Evolutionary conservation across 2,113 vertebrate species (phyloP).

Genomic region (zebrafish (Danio rerio)): DNA sequence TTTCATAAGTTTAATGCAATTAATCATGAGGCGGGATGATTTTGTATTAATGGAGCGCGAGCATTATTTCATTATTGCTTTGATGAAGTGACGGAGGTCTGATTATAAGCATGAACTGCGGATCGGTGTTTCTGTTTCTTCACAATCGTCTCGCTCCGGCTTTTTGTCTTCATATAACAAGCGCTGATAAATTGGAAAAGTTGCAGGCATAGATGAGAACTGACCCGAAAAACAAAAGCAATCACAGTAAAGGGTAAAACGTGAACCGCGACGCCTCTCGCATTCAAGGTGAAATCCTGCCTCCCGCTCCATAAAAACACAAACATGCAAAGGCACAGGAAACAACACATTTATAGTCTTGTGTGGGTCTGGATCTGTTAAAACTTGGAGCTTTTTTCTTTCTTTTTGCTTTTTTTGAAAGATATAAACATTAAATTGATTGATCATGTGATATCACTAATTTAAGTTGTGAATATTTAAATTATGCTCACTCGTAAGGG

Average conservation of each 20-base stretch:
- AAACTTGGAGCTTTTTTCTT: background rate
- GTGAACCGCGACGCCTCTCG: slow-evolving; percentile 38
- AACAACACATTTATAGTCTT: slow-evolving; percentile 19
- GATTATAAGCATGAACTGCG: slow-evolving; percentile 67
- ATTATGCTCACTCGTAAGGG: too few relatives aligned
- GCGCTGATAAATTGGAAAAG: slow-evolving; percentile 85
- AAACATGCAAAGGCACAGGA: slow-evolving; percentile 67
- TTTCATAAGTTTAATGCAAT: slow-evolving; percentile 96
- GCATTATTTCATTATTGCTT: slow-evolving; percentile 84
- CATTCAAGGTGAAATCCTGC: slow-evolving; percentile 67
- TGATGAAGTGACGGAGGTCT: slow-evolving; percentile 87
- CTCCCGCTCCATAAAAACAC: slow-evolving; percentile 73
- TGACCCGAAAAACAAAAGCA: slow-evolving; percentile 81
- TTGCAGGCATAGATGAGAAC: slow-evolving; percentile 78
- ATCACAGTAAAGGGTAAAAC: slow-evolving; percentile 68
- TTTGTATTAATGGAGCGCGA: slow-evolving; percentile 93
- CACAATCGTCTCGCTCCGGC: slow-evolving; percentile 65
- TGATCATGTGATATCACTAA: too few relatives aligned
- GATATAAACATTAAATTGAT: background rate
- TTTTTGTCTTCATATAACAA: slow-evolving; percentile 77
- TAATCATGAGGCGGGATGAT: slow-evolving; percentile 96
- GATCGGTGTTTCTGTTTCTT: slow-evolving; percentile 45
- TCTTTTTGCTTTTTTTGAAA: background rate
- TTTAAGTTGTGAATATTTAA: too few relatives aligned
- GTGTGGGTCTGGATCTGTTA: slow-evolving; percentile 26